Evolutionary conservation across 2,888 invertebrate genomes (phyloP).

Genomic region (Nymphalis c-album): DNA sequence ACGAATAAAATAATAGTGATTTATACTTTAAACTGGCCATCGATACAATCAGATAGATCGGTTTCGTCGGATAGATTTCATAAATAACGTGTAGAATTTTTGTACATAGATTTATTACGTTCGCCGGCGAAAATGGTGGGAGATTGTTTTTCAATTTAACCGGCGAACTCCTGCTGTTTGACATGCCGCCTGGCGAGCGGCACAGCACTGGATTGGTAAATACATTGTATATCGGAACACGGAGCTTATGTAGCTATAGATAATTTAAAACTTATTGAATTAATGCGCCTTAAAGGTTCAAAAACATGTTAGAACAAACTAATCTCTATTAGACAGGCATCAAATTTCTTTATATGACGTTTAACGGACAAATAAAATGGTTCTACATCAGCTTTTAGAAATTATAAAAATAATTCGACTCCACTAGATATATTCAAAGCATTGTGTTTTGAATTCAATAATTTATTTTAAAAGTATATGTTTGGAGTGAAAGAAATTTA

Average conservation of each 20-base stretch:
- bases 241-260: conserved; percentile 24
- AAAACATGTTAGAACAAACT: neutral
- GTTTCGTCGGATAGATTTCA: conserved; percentile 74
- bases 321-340: neutral
- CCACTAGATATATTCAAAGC: too few species aligned
- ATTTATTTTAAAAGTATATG: neutral
- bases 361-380: too few species aligned
- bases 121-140: conserved; percentile 81
- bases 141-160: conserved; percentile 83
- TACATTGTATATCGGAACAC: conserved; percentile 41
- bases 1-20: neutral
- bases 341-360: too few species aligned
- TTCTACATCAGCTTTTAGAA: too few species aligned
- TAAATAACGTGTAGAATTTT: conserved; percentile 81
- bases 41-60: conserved; percentile 63
- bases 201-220: conserved; percentile 51
- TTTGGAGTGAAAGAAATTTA: neutral
- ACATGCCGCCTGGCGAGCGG: conserved; percentile 68
- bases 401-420: too few species aligned
- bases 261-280: conserved; percentile 21
- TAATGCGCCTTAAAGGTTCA: neutral
- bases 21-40: conserved; percentile 45
- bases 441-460: too few species aligned
- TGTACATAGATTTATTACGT: conserved; percentile 82
- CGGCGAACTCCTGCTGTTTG: conserved; percentile 75